These are phyloP conservation scores for Catocala nupta DNA, from an alignment of 2,888 invertebrate genomes.

Conservation along the genomic window DNA sequence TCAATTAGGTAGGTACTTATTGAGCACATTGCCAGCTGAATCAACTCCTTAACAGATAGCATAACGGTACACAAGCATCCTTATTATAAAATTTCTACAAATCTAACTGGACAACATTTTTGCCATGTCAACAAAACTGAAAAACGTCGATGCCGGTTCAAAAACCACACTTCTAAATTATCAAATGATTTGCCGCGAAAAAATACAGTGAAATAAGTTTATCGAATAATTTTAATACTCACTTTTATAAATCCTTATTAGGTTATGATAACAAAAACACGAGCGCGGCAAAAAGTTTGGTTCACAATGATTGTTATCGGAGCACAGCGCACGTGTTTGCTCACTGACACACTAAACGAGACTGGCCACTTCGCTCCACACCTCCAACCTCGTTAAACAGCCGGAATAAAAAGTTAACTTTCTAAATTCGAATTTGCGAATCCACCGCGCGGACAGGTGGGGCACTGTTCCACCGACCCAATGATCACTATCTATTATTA, in stretches of 20 bases:
- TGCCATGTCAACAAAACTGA: slow-evolving; percentile 51
- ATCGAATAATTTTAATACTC: slow-evolving; percentile 30
- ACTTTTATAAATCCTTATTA: slow-evolving; percentile 46
- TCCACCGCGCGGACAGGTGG: slow-evolving; percentile 60
- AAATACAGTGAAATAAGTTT: slow-evolving; percentile 6
- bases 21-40: slow-evolving; percentile 25
- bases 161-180: slow-evolving; percentile 29
- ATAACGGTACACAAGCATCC: slow-evolving; percentile 10
- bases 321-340: slow-evolving; percentile 61
- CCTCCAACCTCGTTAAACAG: slow-evolving; percentile 72
- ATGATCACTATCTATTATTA: slow-evolving; percentile 24
- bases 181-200: slow-evolving; percentile 20
- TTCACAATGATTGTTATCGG: slow-evolving; percentile 37
- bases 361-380: slow-evolving; percentile 66
- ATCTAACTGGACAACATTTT: slow-evolving; percentile 23
- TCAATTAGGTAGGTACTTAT: slow-evolving; percentile 53
- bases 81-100: slow-evolving; percentile 21
- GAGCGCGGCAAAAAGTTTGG: slow-evolving; percentile 38
- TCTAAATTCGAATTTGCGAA: slow-evolving; percentile 82
- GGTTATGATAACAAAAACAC: slow-evolving; percentile 43
- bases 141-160: slow-evolving; percentile 40
- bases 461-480: slow-evolving; percentile 27
- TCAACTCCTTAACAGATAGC: slow-evolving; percentile 23
- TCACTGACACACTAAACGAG: slow-evolving; percentile 70
- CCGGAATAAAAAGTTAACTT: slow-evolving; percentile 81